Percentiles rank a stretch among this genome's conserved stretches.
Evolutionary conservation across 2,113 vertebrate species (phyloP).

Genomic region (Pelusios castaneus): DNA sequence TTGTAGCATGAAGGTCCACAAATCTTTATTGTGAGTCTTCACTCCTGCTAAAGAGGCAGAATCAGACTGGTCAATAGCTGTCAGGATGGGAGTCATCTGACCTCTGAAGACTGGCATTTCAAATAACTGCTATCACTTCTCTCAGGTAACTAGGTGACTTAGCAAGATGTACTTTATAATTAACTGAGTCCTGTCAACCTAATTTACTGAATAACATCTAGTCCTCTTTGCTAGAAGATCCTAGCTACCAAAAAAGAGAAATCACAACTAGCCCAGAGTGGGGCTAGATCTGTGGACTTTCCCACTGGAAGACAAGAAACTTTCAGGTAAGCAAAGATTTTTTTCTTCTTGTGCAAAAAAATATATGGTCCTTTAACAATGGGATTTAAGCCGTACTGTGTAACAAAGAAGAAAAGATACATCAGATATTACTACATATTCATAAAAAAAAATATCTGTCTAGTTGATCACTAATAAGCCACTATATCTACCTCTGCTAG

Average conservation of each 20-base stretch:
- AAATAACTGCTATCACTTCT: background rate
- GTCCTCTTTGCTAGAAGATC: background rate
- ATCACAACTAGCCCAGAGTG: background rate
- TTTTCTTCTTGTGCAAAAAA: background rate
- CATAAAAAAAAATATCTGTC: too few relatives aligned
- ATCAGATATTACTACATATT: too few relatives aligned
- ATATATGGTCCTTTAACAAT: background rate
- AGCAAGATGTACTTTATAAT: background rate
- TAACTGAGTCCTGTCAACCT: background rate
- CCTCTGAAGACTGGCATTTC: background rate
- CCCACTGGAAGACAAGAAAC: background rate
- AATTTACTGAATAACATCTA: background rate
- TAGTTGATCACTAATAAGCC: too few relatives aligned
- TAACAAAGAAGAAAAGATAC: background rate
- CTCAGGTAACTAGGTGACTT: background rate
- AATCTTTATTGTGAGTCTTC: background rate
- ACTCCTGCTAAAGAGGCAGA: background rate
- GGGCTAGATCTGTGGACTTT: background rate
- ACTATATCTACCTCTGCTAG: too few relatives aligned
- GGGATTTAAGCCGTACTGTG: background rate
- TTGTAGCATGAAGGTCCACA: background rate
- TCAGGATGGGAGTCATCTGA: background rate
- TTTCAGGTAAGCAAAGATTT: background rate
- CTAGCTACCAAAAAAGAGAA: background rate
- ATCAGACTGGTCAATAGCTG: background rate